Conservation (phyloP, 1,140 invertebrate genomes). For the Parasteatoda tepidariorum region DNA sequence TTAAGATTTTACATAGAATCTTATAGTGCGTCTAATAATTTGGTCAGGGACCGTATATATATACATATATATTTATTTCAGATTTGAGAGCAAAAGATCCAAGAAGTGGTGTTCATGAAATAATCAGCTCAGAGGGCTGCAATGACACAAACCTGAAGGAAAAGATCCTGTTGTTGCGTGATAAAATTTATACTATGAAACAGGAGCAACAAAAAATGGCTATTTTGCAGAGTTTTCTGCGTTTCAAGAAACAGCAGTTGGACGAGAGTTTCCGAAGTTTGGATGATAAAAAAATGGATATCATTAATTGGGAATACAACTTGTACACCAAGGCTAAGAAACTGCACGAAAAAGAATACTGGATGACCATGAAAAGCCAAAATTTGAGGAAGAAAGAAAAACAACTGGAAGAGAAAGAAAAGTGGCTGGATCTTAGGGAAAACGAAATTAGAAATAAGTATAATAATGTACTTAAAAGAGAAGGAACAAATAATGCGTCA, state of each 20-base stretch:
- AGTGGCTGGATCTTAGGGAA: neutral
- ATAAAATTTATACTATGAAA: constrained; percentile 14
- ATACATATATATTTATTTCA: too few relatives aligned
- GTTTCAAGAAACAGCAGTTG: constrained; percentile 25
- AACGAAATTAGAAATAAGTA: neutral
- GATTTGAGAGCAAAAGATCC: too few relatives aligned
- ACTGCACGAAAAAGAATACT: constrained; percentile 24
- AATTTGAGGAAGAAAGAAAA: constrained; percentile 6
- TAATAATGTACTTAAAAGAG: neutral
- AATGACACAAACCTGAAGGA: neutral
- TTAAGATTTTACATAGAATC: too few relatives aligned
- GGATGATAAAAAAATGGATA: constrained; percentile 38
- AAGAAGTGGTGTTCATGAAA: too few relatives aligned
- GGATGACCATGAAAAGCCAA: neutral
- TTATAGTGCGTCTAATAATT: too few relatives aligned
- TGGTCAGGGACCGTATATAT: too few relatives aligned
- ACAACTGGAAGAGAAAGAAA: constrained; percentile 16
- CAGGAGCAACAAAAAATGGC: constrained; percentile 48
- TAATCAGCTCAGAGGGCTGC: too few relatives aligned
- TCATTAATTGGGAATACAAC: constrained; percentile 32
- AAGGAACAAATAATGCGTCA: neutral
- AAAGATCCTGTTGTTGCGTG: neutral
- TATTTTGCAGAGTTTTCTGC: constrained; percentile 35
- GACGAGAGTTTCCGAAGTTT: constrained; percentile 17
- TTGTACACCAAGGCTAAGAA: neutral